Evolutionary conservation across 2,113 vertebrate species (phyloP), one percentile per base, ranked within the genome.

Genomic region (Hippopotamus amphibius): DNA sequence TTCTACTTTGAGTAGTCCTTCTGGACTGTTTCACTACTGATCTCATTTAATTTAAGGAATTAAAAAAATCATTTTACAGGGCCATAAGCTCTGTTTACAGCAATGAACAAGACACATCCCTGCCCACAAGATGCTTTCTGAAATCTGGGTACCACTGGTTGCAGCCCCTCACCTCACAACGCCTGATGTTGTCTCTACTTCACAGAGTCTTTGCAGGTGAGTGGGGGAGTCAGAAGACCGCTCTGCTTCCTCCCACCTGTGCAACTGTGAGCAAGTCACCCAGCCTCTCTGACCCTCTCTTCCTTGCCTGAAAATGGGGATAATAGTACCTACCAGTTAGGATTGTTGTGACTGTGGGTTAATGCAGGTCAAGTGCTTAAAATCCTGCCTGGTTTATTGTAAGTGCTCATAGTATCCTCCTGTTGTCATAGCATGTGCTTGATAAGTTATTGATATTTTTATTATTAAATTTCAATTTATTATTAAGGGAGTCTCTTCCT

Each of bases 131-230:
- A 24, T 3, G 1, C 46, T 65, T 19, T n/a, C 77, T 48, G 61
- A 6, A 30, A 30, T 26, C 19, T 5, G 24, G 16, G 48, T 3
- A 2, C 46, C 30, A 1, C 26, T 30, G 46, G 46, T 26, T 19
- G 6, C 65, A 53, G 71, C 26, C 63, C 19, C 55, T 46, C 11
- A 0, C 13, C 43, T 12, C 48, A 61, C 1, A 14, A 17, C 0
- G 8, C 1, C 30, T 14, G 5, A 0, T 0, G 41, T 11, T 2
- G 24, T 30, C 81, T 30, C 81, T 8, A 10, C 21, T 21, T 16
- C 21, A 19, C 13, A 3, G 26, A 65, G 77, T 24, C n/a, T 2
- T 3, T 33, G 66, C 28, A 59, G n/a, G n/a, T 15, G 30, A 82
- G 66, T 59, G 19, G 65, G 59, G 63, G n/a, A 28, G 37, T 19